Evolutionary conservation across 2,113 vertebrate genomes (phyloP), one percentile per base, ranked within the genome.

Genomic region (Anguilla japonica): DNA sequence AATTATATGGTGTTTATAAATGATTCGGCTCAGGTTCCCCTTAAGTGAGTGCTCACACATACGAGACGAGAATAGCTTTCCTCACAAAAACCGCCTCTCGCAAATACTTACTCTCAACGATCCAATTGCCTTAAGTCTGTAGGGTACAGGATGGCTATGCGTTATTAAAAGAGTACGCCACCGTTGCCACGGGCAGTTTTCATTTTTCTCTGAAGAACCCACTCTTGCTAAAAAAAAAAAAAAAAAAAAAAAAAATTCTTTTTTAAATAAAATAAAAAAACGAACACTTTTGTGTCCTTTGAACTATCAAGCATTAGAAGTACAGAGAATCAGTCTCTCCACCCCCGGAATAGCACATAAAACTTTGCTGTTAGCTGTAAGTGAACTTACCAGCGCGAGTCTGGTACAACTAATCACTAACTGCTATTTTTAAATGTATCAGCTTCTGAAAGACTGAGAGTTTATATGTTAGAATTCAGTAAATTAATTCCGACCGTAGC

Each of bases 51-150:
- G 39, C 78, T 29, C 60, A 78, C 46, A 67, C 60, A 84, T n/a
- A 41, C 26, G 57, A 84, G 57, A 14, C 40, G 78, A 85, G 41
- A 50, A 78, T 79, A 85, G 34, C n/a, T 75, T 75, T 13, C 71
- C 34, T 67, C 1, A 67, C 18, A 67, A 67, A 75, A 75, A 75
- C 71, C 26, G n/a, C 71, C 26, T 75, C n/a, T 13, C n/a, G 34
- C n/a, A 75, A 75, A 75, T n/a, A 34, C 71, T 13, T 79, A 85
- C 43, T 43, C 71, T 29, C 13, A 85, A 3, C n/a, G 34, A 78
- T 18, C 22, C 75, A 43, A 78, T 18, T 75, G 40, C 63, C 26
- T 3, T 71, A 71, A 75, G 11, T 34, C 71, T 75, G n/a, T 75
- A 75, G 71, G 71, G 71, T 75, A 75, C 11, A 13, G 34, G n/a